Evolutionary conservation across 1,140 invertebrate species (phyloP).

Genomic region (Adelges cooleyi): DNA sequence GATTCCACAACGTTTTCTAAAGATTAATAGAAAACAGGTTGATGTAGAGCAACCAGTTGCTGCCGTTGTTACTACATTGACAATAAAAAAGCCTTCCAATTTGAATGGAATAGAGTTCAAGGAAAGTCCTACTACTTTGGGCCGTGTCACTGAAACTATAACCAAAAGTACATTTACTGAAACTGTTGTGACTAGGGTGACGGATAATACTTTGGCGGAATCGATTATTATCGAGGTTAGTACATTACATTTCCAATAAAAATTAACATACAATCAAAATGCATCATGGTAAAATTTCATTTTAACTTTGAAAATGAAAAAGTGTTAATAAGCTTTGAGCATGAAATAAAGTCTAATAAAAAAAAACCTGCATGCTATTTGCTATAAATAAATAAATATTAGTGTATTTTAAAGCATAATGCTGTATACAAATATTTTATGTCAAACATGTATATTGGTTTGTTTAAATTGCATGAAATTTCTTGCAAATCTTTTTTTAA

Average conservation of each 20-base stretch:
- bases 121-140: slow-evolving; percentile 66
- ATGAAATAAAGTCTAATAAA: too few species aligned
- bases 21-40: slow-evolving; percentile 7
- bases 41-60: slow-evolving; percentile 30
- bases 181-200: slow-evolving; percentile 82
- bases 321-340: background rate
- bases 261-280: too few species aligned
- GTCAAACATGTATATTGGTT: too few species aligned
- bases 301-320: background rate
- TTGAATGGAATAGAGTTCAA: slow-evolving; percentile 57
- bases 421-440: too few species aligned
- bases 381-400: too few species aligned
- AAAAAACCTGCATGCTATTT: too few species aligned
- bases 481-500: background rate
- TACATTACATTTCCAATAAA: slow-evolving; percentile 27
- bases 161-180: slow-evolving; percentile 89
- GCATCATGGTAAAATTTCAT: background rate
- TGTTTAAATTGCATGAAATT: slow-evolving; percentile 1
- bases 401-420: too few species aligned
- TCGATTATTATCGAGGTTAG: slow-evolving; percentile 78
- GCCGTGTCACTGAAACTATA: slow-evolving; percentile 80
- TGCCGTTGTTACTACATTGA: slow-evolving; percentile 48
- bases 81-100: slow-evolving; percentile 52
- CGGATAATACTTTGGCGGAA: slow-evolving; percentile 72
- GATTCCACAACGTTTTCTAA: slow-evolving; percentile 77